phyloP scores from a whole-genome alignment of 1,140 invertebrate species.

The Temnothorax longispinosus region DNA sequence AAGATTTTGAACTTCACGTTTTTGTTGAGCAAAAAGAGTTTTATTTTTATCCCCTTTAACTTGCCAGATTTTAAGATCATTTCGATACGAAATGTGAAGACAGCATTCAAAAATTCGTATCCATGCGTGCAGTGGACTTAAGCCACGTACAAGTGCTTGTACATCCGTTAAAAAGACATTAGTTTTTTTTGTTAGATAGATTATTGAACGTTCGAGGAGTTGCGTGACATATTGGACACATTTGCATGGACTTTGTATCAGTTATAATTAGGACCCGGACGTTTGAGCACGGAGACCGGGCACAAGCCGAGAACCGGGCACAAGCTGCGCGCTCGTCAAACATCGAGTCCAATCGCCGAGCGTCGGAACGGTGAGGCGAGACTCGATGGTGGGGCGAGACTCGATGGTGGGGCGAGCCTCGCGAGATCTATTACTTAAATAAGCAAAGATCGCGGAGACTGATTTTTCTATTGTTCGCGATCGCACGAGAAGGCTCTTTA shows the following conservation, averaged over 20 bases:
- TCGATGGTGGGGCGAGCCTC: too few species aligned
- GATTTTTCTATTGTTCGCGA: too few species aligned
- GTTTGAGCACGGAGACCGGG: too few species aligned
- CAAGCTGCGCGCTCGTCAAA: too few species aligned
- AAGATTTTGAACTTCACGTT: constrained; percentile 7
- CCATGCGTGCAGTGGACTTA: constrained; percentile 19
- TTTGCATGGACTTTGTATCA: neutral
- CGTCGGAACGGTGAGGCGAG: too few species aligned
- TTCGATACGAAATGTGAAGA: constrained; percentile 17
- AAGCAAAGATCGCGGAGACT: too few species aligned
- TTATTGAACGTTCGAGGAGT: constrained; percentile 18
- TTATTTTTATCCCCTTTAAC: neutral
- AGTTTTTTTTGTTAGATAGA: neutral
- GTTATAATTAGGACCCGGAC: too few species aligned
- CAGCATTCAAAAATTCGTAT: neutral
- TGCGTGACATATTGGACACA: neutral
- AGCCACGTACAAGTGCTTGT: neutral
- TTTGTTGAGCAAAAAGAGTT: neutral
- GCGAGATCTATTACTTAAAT: too few species aligned
- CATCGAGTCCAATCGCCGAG: too few species aligned
- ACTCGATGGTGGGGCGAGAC: too few species aligned
- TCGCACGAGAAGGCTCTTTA: too few species aligned
- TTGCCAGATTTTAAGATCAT: neutral
- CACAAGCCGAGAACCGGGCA: too few species aligned
- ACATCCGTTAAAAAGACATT: neutral